Evolutionary conservation across 2,888 invertebrate species (phyloP), one percentile per base, ranked within the genome.

Genomic region (Lottia scabra): DNA sequence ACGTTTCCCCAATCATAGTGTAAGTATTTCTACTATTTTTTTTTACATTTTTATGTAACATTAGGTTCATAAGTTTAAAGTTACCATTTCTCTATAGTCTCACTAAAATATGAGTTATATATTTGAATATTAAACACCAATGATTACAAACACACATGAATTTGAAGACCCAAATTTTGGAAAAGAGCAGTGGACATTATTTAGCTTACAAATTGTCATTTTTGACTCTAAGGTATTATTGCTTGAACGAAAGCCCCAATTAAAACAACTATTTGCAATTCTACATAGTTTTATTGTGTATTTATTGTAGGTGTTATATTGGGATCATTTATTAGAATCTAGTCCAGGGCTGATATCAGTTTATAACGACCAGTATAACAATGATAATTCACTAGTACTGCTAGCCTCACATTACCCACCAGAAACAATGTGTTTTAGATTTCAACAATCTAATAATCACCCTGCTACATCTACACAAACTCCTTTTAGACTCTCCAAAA

Each of bases 1-100:
- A 71, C 73, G 87, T 64, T 84, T 84, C 64, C 78, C 80, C 1
- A 72, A 74, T 38, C 67, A 77, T 44, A 84, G 84, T 0, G 87
- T 86, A 78, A 78, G 83, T 77, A 30, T 38, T 4, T 38, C 38
- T 38, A 13, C 12, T 63, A 16, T 26, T 15, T 63, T 23, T 62
- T 12, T 15, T 62, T 12, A 5, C 16, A 15, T 12, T 62, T 26
- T 16, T 26, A 2, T 26, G 12, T 15, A 70, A 65, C 43, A n/a
- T 44, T 26, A 38, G 26, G 5, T 27, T n/a, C 27, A 62, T 63
- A 27, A 15, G 4, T 27, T 15, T n/a, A 13, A 27, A 30, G 30
- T 30, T 4, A 30, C n/a, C n/a, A n/a, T n/a, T n/a, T n/a, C n/a
- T n/a, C n/a, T n/a, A n/a, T n/a, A n/a, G n/a, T n/a, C n/a, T n/a